phyloP scores from a whole-genome alignment of 2,888 invertebrate genomes.

The Lepidocyrtinus sp. region DNA sequence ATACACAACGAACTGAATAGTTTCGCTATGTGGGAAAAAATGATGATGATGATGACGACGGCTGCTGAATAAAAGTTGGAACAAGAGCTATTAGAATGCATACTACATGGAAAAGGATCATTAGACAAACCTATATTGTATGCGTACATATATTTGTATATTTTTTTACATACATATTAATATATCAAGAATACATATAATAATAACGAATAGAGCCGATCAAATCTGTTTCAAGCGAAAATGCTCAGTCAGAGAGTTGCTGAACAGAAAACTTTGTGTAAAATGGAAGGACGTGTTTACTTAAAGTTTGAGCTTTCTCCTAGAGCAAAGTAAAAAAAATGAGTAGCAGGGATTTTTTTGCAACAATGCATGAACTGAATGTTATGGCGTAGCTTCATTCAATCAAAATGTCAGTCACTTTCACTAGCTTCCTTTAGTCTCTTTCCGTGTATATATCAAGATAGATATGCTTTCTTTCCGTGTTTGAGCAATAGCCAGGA shows the following conservation, averaged over 20 bases:
- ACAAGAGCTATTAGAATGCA: neutral
- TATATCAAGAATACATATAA: too few species aligned
- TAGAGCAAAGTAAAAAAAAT: neutral
- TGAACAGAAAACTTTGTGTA: neutral
- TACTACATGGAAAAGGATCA: neutral
- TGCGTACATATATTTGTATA: too few species aligned
- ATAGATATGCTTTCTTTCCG: too few species aligned
- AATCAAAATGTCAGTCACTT: constrained; percentile 45
- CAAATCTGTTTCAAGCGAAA: neutral
- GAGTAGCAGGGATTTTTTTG: neutral
- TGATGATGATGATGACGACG: neutral
- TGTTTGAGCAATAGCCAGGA: neutral
- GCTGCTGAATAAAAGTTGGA: neutral
- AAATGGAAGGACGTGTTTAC: neutral
- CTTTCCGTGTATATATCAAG: neutral
- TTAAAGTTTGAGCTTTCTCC: neutral
- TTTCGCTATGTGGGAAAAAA: neutral
- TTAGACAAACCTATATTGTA: neutral
- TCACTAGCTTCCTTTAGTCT: neutral
- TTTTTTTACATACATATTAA: too few species aligned
- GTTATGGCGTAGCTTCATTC: constrained; percentile 15
- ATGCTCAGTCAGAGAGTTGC: neutral
- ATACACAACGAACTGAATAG: constrained; percentile 12
- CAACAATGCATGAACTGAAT: neutral
- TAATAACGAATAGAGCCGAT: neutral